phyloP scores from a whole-genome alignment of 2,888 invertebrate genomes.

The Thymelicus acteon region DNA sequence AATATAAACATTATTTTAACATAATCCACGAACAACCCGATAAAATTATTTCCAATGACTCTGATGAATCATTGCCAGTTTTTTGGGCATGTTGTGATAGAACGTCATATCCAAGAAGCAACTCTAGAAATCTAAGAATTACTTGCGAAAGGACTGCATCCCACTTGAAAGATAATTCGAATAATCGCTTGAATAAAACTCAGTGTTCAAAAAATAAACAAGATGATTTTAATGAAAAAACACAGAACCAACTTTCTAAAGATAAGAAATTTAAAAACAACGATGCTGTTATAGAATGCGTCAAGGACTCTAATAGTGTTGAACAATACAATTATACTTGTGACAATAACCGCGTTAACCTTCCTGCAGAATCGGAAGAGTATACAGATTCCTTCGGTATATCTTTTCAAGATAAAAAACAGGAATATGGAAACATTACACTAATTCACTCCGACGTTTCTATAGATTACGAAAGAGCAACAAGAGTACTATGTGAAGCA shows the following conservation, averaged over 20 bases:
- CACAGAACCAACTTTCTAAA: background rate
- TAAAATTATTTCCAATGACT: conserved; percentile 13
- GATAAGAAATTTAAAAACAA: background rate
- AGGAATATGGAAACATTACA: background rate
- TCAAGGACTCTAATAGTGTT: background rate
- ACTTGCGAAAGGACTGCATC: background rate
- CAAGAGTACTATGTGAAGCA: conserved; percentile 40
- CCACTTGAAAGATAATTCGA: background rate
- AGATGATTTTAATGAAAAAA: background rate
- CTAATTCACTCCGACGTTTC: background rate
- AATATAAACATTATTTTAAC: conserved; percentile 10
- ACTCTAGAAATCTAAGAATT: background rate
- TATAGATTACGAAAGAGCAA: conserved; percentile 48
- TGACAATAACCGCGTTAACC: background rate
- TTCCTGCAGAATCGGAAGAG: background rate
- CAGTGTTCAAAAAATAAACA: background rate
- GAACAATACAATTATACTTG: background rate
- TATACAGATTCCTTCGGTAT: background rate
- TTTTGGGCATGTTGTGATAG: background rate
- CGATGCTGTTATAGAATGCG: background rate
- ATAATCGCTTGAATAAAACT: background rate
- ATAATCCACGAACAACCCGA: conserved; percentile 11
- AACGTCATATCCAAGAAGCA: background rate
- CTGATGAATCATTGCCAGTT: conserved; percentile 19
- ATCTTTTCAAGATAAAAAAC: background rate